Evolutionary conservation across 2,888 invertebrate species (phyloP).

Genomic region (Scaptomyza reducta): DNA sequence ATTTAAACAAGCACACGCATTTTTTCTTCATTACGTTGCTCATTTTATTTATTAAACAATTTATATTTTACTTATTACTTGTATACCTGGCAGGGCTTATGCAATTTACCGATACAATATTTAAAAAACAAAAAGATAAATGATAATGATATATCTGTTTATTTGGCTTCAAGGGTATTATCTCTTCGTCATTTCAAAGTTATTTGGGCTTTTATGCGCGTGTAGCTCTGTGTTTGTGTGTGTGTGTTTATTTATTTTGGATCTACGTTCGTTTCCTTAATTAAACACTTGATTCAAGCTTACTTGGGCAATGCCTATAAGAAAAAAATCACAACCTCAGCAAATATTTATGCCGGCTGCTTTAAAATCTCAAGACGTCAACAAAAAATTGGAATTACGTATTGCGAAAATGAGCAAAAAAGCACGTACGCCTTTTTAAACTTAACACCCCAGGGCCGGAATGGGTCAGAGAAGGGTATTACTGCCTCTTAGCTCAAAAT

Average conservation of each 20-base stretch:
- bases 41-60: constrained; percentile 62
- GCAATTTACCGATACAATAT: background rate
- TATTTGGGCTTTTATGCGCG: constrained; percentile 40
- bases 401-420: constrained; percentile 34
- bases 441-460: background rate
- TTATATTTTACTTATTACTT: constrained; percentile 37
- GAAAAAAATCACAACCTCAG: constrained; percentile 16
- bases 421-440: constrained; percentile 25
- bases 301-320: constrained; percentile 58
- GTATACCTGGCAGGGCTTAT: constrained; percentile 1
- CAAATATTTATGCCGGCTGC: constrained; percentile 23
- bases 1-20: constrained; percentile 10
- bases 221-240: constrained; percentile 23
- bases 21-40: constrained; percentile 24
- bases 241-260: constrained; percentile 53
- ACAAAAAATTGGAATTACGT: constrained; percentile 15
- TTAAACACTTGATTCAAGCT: constrained; percentile 79
- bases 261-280: constrained; percentile 72
- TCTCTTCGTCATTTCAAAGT: constrained; percentile 17
- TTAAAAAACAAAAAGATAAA: background rate
- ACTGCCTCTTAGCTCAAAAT: background rate
- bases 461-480: background rate
- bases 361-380: constrained; percentile 23
- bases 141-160: background rate
- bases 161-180: background rate